Conservation (phyloP, 2,113 vertebrate species). For the Psammodynastes pulverulentus region DNA sequence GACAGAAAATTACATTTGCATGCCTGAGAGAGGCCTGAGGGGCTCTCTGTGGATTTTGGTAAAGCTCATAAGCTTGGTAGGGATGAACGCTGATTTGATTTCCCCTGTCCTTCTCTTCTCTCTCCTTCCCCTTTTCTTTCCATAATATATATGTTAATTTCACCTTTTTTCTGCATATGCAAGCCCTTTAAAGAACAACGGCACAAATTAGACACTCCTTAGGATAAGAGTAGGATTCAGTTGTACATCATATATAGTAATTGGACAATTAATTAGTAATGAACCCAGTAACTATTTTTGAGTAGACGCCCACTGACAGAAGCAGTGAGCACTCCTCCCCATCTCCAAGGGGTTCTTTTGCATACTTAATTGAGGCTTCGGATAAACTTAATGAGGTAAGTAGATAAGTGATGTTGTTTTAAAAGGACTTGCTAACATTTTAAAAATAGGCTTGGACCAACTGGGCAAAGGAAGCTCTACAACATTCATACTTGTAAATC, state of each 20-base stretch:
- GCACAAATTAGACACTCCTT: constrained; percentile 76
- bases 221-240: constrained; percentile 73
- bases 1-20: constrained; percentile 79
- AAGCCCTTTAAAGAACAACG: constrained; percentile 79
- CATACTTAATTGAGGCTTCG: constrained; percentile 61
- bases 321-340: constrained; percentile 54
- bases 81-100: constrained; percentile 62
- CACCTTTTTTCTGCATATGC: constrained; percentile 70
- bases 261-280: constrained; percentile 74
- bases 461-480: neutral
- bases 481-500: neutral
- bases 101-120: constrained; percentile 66
- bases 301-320: constrained; percentile 63
- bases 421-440: constrained; percentile 50
- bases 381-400: constrained; percentile 56
- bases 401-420: constrained; percentile 50
- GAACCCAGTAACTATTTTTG: constrained; percentile 64
- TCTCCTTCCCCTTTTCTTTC: constrained; percentile 66
- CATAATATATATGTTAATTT: constrained; percentile 72
- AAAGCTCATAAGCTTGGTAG: constrained; percentile 58
- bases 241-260: constrained; percentile 69
- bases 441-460: constrained; percentile 16
- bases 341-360: constrained; percentile 43
- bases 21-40: constrained; percentile 73
- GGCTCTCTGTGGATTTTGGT: constrained; percentile 72